A percentile compares a stretch with the other conserved stretches of the same genome.
Conservation (phyloP, 2,797 vertebrate genomes). For the Tenualosa ilisha region DNA sequence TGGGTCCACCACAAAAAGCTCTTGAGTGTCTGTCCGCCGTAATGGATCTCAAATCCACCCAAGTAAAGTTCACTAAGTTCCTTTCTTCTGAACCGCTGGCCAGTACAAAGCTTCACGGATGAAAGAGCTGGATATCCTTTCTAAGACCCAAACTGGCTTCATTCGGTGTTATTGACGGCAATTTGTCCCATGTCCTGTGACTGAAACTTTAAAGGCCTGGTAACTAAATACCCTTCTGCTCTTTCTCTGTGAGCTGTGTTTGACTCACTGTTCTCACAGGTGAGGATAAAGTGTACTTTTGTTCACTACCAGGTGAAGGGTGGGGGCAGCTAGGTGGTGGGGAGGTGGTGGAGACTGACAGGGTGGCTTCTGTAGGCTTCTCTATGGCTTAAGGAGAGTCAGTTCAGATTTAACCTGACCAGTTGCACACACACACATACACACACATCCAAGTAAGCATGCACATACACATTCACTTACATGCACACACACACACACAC, state of each 20-base stretch:
- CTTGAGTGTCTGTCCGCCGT: background rate
- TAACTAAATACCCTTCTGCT: background rate
- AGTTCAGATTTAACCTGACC: background rate
- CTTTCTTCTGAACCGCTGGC: constrained; percentile 2
- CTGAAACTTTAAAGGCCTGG: background rate
- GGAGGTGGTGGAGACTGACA: background rate
- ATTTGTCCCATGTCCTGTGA: background rate
- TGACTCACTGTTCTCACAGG: background rate
- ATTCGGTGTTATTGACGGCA: background rate
- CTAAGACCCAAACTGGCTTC: background rate
- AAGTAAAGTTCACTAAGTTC: constrained; percentile 20
- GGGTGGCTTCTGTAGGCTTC: background rate
- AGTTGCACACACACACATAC: background rate
- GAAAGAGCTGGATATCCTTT: background rate
- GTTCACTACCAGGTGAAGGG: background rate
- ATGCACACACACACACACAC: background rate
- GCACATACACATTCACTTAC: background rate
- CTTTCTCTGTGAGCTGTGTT: background rate
- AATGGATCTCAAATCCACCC: constrained; percentile 5
- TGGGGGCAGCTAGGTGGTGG: background rate
- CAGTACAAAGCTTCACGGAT: background rate
- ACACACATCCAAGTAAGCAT: no score
- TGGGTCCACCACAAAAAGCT: background rate
- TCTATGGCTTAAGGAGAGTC: background rate
- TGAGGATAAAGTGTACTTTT: constrained; percentile 13